Evolutionary conservation across 2,113 vertebrate genomes (phyloP).

Genomic region (Pogona vitticeps): DNA sequence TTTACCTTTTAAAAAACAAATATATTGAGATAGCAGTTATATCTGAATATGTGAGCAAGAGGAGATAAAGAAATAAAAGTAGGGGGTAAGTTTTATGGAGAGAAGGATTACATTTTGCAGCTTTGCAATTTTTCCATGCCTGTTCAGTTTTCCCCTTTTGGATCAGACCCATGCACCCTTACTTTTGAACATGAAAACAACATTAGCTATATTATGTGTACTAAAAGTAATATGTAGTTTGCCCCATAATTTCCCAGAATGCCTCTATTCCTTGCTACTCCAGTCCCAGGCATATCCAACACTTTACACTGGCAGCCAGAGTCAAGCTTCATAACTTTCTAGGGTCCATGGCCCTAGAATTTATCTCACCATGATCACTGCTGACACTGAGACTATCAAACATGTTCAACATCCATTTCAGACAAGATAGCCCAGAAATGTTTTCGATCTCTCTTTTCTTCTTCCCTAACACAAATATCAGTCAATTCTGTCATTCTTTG

Average conservation of each 20-base stretch:
- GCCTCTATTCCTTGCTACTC: neutral
- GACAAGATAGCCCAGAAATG: neutral
- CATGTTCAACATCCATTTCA: neutral
- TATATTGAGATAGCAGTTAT: conserved; percentile 18
- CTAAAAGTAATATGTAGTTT: neutral
- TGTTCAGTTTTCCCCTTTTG: neutral
- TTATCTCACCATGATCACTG: too few species aligned
- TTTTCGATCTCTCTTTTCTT: neutral
- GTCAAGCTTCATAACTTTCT: too few species aligned
- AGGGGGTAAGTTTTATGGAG: neutral
- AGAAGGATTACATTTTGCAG: neutral
- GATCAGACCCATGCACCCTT: neutral
- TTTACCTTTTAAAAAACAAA: conserved; percentile 12
- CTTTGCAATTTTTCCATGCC: too few species aligned
- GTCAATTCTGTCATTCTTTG: neutral
- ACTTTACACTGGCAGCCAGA: too few species aligned
- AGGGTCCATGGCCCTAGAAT: too few species aligned
- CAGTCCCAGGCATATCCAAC: too few species aligned
- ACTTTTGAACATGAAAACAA: neutral
- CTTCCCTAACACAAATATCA: neutral
- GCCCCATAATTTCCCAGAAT: neutral
- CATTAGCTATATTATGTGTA: neutral
- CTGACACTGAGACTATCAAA: neutral
- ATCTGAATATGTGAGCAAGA: neutral
- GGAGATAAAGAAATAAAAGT: neutral